These are phyloP conservation scores for Pipistrellus nathusii DNA, from an alignment of 2,797 vertebrate genomes.

Conservation along the genomic window DNA sequence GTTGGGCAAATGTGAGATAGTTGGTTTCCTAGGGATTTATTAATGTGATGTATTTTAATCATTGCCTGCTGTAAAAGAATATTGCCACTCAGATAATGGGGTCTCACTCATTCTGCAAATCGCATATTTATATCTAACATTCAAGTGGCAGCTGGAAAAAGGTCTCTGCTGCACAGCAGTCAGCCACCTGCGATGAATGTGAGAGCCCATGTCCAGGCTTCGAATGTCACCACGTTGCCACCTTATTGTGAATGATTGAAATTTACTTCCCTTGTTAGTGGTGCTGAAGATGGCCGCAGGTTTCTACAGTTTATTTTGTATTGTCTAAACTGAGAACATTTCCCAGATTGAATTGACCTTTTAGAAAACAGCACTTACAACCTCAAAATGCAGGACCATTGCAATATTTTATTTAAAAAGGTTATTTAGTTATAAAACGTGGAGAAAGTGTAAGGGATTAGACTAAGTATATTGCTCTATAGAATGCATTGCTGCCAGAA, in stretches of 20 bases:
- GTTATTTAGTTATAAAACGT: conserved; percentile 86
- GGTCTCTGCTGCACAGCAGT: conserved; percentile 52
- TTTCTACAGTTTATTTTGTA: conserved; percentile 83
- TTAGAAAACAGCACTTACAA: conserved; percentile 86
- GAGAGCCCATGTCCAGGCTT: conserved; percentile 77
- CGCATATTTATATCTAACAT: conserved; percentile 77
- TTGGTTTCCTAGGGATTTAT: conserved; percentile 89
- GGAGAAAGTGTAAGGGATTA: conserved; percentile 79
- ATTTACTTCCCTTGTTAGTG: conserved; percentile 86
- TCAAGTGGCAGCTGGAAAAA: conserved; percentile 72
- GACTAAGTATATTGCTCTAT: conserved; percentile 62
- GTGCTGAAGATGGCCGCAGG: conserved; percentile 85
- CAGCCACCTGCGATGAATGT: conserved; percentile 76
- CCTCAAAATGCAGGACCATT: conserved; percentile 82
- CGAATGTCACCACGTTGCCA: conserved; percentile 89
- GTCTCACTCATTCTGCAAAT: conserved; percentile 74
- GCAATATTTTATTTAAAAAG: conserved; percentile 88
- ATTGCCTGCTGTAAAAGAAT: conserved; percentile 66
- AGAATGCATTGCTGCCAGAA: conserved; percentile 75
- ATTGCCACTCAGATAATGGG: conserved; percentile 55
- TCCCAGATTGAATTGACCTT: conserved; percentile 87
- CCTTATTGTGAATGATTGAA: conserved; percentile 87
- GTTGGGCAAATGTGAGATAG: conserved; percentile 84
- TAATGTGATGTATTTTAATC: conserved; percentile 87
- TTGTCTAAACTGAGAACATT: conserved; percentile 87